These are phyloP conservation scores for Crypturellus undulatus DNA, from an alignment of 2,113 vertebrate species.

Conservation along the genomic window DNA sequence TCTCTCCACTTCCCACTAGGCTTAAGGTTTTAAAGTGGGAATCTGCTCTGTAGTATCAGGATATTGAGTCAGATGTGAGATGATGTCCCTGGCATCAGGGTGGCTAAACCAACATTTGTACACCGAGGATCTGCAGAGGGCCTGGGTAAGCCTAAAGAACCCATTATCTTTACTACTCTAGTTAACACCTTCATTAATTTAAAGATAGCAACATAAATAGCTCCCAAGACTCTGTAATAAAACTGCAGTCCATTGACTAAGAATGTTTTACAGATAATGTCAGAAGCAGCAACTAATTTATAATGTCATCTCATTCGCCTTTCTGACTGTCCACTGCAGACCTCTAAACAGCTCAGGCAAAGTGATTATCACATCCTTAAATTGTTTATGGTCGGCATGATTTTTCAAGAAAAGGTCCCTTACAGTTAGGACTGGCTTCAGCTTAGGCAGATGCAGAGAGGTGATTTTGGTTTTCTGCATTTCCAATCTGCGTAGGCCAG, in stretches of 20 bases:
- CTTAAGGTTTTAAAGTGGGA: background rate
- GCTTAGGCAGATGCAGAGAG: background rate
- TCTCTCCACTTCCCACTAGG: background rate
- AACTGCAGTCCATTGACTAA: background rate
- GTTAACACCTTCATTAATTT: conserved; percentile 54
- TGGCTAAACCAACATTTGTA: background rate
- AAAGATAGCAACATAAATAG: conserved; percentile 22
- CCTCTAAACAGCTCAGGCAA: background rate
- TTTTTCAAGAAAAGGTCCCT: background rate
- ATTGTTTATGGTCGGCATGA: background rate
- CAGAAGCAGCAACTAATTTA: conserved; percentile 2
- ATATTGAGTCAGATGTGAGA: background rate
- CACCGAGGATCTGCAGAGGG: background rate
- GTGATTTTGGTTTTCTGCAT: background rate
- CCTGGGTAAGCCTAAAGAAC: conserved; percentile 2
- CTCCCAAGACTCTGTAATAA: conserved; percentile 27
- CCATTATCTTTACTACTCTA: conserved; percentile 11
- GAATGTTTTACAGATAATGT: background rate
- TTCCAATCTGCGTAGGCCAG: background rate
- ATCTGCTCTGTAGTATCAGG: background rate
- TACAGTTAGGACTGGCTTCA: background rate
- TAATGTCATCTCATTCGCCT: background rate
- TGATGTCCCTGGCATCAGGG: background rate
- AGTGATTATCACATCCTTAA: background rate
- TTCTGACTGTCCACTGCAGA: background rate